These are phyloP conservation scores for Columbina picui DNA, from an alignment of 2,113 vertebrate genomes.

Conservation along the genomic window DNA sequence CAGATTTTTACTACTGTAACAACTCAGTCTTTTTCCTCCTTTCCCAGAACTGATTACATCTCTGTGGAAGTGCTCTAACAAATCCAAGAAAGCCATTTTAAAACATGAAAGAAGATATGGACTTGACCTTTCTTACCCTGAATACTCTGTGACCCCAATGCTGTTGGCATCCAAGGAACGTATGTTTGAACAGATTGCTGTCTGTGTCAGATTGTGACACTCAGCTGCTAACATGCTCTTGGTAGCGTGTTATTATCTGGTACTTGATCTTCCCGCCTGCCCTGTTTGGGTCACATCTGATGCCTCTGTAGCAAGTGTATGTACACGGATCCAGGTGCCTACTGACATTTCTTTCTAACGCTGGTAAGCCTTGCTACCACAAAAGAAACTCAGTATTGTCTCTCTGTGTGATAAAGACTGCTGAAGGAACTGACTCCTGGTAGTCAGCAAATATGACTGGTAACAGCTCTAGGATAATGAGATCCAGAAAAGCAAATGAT, in stretches of 20 bases:
- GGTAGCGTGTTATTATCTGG: not conserved
- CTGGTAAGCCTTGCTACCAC: not conserved
- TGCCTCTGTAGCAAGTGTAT: not conserved
- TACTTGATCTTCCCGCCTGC: slow-evolving; percentile 5
- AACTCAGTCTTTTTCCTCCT: not conserved
- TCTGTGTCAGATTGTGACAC: not conserved
- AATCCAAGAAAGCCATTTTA: not conserved
- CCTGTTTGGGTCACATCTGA: not conserved
- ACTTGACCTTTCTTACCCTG: not conserved
- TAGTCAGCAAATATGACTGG: not conserved
- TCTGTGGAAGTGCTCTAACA: not conserved
- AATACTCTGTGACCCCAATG: not conserved
- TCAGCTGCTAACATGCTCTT: not conserved
- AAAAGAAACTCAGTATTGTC: not conserved
- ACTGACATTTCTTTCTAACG: not conserved
- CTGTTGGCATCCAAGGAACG: not conserved
- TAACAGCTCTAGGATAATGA: not conserved
- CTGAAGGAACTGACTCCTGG: not conserved
- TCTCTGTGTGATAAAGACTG: not conserved
- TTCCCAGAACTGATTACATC: not conserved
- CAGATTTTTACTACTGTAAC: not conserved
- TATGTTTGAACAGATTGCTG: not conserved
- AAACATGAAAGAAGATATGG: not conserved
- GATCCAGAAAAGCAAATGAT: not conserved
- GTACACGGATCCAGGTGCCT: not conserved